phyloP scores from a whole-genome alignment of 2,797 vertebrate genomes.

The Protosalanx chinensis region DNA sequence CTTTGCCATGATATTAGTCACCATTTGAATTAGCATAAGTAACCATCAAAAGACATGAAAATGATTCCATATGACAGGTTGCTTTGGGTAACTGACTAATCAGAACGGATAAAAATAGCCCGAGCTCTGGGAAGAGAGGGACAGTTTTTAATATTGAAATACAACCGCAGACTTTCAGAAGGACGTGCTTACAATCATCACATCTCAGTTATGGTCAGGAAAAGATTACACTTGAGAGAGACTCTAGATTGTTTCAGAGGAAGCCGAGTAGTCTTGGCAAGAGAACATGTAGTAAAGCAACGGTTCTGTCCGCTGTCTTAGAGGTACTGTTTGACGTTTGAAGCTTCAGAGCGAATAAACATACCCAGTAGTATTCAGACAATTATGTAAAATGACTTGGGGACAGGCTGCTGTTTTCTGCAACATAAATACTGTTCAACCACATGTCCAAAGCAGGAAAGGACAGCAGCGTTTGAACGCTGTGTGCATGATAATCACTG shows the following conservation, averaged over 20 bases:
- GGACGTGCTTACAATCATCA: slow-evolving; percentile 44
- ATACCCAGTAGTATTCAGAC: no score
- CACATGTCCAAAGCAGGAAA: no score
- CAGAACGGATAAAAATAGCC: slow-evolving; percentile 59
- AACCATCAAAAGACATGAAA: slow-evolving; percentile 67
- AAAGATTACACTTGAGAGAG: slow-evolving; percentile 41
- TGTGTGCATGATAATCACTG: background rate
- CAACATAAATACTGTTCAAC: no score
- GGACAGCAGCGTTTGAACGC: no score
- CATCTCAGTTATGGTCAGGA: slow-evolving; percentile 36
- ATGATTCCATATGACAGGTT: slow-evolving; percentile 70
- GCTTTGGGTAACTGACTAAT: slow-evolving; percentile 70
- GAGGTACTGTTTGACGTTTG: no score
- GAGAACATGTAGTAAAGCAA: slow-evolving; percentile 18
- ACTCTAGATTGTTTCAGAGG: no score
- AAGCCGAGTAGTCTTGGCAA: no score
- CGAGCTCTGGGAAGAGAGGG: slow-evolving; percentile 38
- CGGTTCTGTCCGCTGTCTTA: no score
- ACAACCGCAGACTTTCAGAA: slow-evolving; percentile 44
- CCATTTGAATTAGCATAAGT: slow-evolving; percentile 59
- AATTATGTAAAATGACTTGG: no score
- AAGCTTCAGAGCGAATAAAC: no score
- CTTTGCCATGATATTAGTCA: slow-evolving; percentile 56
- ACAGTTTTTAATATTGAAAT: slow-evolving; percentile 47
- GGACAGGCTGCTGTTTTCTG: no score